phyloP scores from a whole-genome alignment of 2,113 vertebrate genomes.

The Atrichornis clamosus region DNA sequence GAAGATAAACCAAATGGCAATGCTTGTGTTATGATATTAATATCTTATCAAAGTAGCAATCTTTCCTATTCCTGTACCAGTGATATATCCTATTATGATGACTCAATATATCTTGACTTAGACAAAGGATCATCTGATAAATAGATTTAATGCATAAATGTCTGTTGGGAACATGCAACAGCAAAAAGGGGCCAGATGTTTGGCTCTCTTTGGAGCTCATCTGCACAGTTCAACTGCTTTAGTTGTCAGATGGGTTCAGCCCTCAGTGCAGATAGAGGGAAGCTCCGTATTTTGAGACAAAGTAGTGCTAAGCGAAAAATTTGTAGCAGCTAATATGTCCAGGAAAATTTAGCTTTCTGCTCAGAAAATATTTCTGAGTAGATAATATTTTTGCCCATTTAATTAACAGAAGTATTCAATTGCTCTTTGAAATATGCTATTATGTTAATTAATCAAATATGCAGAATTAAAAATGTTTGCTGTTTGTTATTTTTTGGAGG shows the following conservation, averaged over 20 bases:
- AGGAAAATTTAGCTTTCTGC: background rate
- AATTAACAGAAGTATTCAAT: background rate
- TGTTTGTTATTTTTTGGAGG: background rate
- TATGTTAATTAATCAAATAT: background rate
- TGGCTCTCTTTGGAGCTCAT: slow-evolving; percentile 49
- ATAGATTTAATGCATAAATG: slow-evolving; percentile 53
- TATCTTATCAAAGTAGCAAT: background rate
- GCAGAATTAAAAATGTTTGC: background rate
- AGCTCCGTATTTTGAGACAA: background rate
- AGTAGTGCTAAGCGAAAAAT: slow-evolving; percentile 4
- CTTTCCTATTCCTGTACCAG: slow-evolving; percentile 24
- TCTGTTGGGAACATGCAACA: slow-evolving; percentile 1
- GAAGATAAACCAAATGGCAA: background rate
- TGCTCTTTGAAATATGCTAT: background rate
- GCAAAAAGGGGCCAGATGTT: slow-evolving; percentile 57
- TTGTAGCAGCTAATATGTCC: background rate
- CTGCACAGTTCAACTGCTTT: slow-evolving; percentile 43
- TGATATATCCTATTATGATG: slow-evolving; percentile 29
- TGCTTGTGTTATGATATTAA: background rate
- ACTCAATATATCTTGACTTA: slow-evolving; percentile 46
- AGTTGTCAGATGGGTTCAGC: slow-evolving; percentile 31
- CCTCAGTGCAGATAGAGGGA: background rate
- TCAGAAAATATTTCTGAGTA: background rate
- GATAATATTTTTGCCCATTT: background rate
- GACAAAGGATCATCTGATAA: slow-evolving; percentile 52